Conservation (phyloP, 2,797 vertebrate species). For the Astyanax mexicanus region DNA sequence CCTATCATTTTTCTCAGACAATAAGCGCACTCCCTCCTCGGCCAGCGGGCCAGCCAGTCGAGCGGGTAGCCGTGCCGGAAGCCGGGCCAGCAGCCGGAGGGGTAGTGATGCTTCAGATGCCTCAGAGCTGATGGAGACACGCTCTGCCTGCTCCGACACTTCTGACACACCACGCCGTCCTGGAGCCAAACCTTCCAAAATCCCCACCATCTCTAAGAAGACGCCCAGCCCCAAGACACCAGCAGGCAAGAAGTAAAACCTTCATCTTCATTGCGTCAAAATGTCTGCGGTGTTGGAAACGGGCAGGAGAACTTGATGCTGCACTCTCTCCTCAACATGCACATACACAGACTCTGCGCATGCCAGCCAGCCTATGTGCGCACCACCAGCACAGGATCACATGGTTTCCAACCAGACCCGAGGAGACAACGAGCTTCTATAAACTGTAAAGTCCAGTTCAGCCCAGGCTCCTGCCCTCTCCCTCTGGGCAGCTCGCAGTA, state of each 20-base stretch:
- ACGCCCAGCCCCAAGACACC: constrained; percentile 88
- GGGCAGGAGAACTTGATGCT: constrained; percentile 21
- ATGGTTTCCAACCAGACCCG: constrained; percentile 9
- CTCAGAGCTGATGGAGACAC: constrained; percentile 92
- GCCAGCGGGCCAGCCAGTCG: constrained; percentile 88
- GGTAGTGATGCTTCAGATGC: constrained; percentile 94
- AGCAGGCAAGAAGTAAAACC: constrained; percentile 84
- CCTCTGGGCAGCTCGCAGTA: constrained; percentile 16
- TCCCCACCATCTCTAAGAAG: constrained; percentile 97
- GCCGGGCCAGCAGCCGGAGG: constrained; percentile 90
- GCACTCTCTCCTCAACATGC: constrained; percentile 32
- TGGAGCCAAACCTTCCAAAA: constrained; percentile 90
- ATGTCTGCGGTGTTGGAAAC: constrained; percentile 35
- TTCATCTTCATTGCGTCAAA: not conserved
- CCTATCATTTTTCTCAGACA: constrained; percentile 76
- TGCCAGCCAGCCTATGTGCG: constrained; percentile 21
- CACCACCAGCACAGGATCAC: constrained; percentile 30
- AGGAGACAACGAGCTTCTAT: constrained; percentile 20
- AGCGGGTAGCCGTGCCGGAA: constrained; percentile 91
- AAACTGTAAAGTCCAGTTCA: constrained; percentile 60
- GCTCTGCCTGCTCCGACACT: constrained; percentile 93
- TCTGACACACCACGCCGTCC: constrained; percentile 91
- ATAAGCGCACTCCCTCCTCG: constrained; percentile 82
- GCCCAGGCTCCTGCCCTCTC: constrained; percentile 54
- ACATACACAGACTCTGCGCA: too few species aligned